These are phyloP conservation scores for Enteromius radiatus DNA, from an alignment of 2,797 vertebrate species.

Conservation along the genomic window DNA sequence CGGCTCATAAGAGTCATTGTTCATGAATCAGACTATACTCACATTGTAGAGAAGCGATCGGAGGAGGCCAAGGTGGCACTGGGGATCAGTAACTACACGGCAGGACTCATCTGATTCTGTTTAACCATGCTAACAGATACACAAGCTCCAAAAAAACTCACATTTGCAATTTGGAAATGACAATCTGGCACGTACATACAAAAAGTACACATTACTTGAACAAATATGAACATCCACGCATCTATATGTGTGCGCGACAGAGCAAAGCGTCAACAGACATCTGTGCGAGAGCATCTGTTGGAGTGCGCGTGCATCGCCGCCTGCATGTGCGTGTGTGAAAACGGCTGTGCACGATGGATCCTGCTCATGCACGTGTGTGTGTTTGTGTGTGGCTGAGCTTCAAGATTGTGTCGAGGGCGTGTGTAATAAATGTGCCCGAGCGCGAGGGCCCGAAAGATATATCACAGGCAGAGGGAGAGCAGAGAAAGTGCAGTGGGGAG, in stretches of 20 bases:
- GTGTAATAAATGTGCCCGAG: constrained; percentile 95
- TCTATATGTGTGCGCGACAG: constrained; percentile 46
- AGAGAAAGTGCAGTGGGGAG: constrained; percentile 61
- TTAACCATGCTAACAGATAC: constrained; percentile 44
- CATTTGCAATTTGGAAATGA: constrained; percentile 30
- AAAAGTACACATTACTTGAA: neutral
- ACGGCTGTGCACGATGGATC: constrained; percentile 40
- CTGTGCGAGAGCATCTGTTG: constrained; percentile 33
- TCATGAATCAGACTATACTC: neutral
- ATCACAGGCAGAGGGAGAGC: constrained; percentile 84
- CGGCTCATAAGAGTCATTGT: neutral
- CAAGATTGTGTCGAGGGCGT: constrained; percentile 90
- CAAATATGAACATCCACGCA: constrained; percentile 39
- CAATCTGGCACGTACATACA: constrained; percentile 27
- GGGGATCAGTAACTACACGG: constrained; percentile 60
- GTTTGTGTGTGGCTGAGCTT: constrained; percentile 75
- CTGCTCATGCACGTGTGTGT: constrained; percentile 34
- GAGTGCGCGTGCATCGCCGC: constrained; percentile 34
- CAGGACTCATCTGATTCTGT: constrained; percentile 51
- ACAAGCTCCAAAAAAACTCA: neutral
- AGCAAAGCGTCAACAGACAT: constrained; percentile 27
- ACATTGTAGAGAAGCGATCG: constrained; percentile 44
- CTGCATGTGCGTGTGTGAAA: constrained; percentile 53
- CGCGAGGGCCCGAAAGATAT: constrained; percentile 94
- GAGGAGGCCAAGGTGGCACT: constrained; percentile 63